phyloP scores from a whole-genome alignment of 1,140 invertebrate species.

The Ceratosolen solmsi region DNA sequence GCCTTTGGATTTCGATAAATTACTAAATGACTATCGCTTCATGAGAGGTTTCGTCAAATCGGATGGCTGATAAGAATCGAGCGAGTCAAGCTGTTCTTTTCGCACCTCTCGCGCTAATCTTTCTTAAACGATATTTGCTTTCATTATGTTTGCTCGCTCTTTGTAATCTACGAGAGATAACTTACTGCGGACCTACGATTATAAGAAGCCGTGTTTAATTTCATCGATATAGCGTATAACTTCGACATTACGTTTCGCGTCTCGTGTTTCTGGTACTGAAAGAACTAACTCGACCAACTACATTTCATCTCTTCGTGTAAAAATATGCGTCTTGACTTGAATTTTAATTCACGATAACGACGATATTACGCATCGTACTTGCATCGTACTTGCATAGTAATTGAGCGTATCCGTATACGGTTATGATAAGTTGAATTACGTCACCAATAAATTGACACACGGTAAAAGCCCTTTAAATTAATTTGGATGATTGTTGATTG shows the following conservation, averaged over 20 bases:
- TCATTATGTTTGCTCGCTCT: neutral
- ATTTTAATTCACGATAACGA: neutral
- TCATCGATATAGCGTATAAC: slow-evolving; percentile 14
- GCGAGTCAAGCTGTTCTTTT: too few species aligned
- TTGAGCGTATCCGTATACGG: too few species aligned
- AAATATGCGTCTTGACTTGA: neutral
- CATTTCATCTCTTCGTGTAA: neutral
- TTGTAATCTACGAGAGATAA: neutral
- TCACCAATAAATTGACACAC: too few species aligned
- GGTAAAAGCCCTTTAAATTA: too few species aligned
- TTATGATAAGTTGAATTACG: too few species aligned
- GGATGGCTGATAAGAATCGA: too few species aligned
- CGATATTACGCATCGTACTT: too few species aligned
- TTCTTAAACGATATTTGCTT: neutral
- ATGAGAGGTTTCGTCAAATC: too few species aligned
- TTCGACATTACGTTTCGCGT: slow-evolving; percentile 1
- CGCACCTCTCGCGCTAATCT: neutral
- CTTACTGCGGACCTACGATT: neutral
- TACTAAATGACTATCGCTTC: too few species aligned
- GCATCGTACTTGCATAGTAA: too few species aligned
- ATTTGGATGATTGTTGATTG: too few species aligned
- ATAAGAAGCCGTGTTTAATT: neutral
- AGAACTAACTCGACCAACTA: neutral
- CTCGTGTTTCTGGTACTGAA: neutral
- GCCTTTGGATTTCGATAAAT: too few species aligned